Evolutionary conservation across 2,797 vertebrate genomes (phyloP), one percentile per base, ranked within the genome.

Genomic region (Manis crassicaudata): DNA sequence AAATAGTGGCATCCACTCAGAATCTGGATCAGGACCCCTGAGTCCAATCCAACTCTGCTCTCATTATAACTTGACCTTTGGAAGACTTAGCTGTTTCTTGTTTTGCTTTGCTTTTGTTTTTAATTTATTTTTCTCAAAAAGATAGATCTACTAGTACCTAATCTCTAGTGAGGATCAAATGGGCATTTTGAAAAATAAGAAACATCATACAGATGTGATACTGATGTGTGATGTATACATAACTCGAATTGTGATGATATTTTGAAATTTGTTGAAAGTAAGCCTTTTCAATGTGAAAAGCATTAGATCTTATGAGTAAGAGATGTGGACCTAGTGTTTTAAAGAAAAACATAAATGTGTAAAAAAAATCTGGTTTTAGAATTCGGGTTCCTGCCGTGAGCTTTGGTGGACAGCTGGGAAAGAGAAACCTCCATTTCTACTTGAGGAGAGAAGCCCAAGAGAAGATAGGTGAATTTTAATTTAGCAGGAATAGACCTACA

Each of bases 381-480:
- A 80, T 81, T 67, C 77, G 56, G 35, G 20, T 63, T 72, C 21
- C 65, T 93, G 37, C 68, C 58, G 92, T 88, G 81, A 84, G 2
- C 70, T 56, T 79, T 35, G 37, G 56, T 35, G 5, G 27, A 54
- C 32, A 82, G 16, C 70, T 37, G 4, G 14, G 27, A 65, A 80
- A 81, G 40, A 72, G 6, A 82, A 92, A 40, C 6, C 6, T 73
- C 27, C 37, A 29, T 76, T 89, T 89, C 79, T 56, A 12, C 4
- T 68, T 7, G 6, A 86, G 68, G 40, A 82, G 83, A 80, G 77
- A 92, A 92, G 85, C 80, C 84, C 77, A 68, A 29, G 70, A 96
- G 91, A 81, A 94, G 93, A 92, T 37, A 63, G 83, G 95, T 92
- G 84, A 56, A 73, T 89, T 96, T 92, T 87, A 96, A 96, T 84